Evolutionary conservation across 2,888 invertebrate species (phyloP).

Genomic region (Vesta saturnalis): DNA sequence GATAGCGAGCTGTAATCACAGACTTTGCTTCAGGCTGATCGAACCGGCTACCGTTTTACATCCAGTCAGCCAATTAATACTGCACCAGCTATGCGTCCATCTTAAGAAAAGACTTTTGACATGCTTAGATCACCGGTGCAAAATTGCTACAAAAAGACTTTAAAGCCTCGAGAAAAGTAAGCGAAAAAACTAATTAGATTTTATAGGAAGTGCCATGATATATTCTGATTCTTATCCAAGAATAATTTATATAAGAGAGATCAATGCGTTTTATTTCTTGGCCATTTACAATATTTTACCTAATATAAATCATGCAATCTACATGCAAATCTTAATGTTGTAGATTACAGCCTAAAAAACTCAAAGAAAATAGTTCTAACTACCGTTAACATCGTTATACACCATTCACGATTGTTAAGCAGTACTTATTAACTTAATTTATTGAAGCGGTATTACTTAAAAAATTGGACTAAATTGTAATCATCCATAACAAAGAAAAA

Average conservation of each 20-base stretch:
- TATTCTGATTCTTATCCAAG: background rate
- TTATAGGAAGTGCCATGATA: slow-evolving; percentile 3
- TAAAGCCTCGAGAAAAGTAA: no score
- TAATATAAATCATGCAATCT: slow-evolving; percentile 24
- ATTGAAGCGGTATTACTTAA: background rate
- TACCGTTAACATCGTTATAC: slow-evolving; percentile 13
- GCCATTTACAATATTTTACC: slow-evolving; percentile 15
- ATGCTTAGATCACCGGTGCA: slow-evolving; percentile 3
- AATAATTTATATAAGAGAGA: background rate
- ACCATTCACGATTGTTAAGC: slow-evolving; percentile 4
- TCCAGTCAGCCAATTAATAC: slow-evolving; percentile 53
- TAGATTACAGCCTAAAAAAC: slow-evolving; percentile 4
- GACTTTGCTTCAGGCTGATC: slow-evolving; percentile 51
- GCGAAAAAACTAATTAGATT: slow-evolving; percentile 16
- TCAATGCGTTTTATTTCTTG: slow-evolving; percentile 10
- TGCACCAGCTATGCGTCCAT: slow-evolving; percentile 31
- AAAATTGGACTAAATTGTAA: background rate
- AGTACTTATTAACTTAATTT: background rate
- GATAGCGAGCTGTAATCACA: slow-evolving; percentile 59
- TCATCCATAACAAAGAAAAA: background rate
- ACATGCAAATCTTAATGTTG: slow-evolving; percentile 16
- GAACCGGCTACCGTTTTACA: slow-evolving; percentile 55
- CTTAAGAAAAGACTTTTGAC: slow-evolving; percentile 35
- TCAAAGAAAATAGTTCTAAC: slow-evolving; percentile 9
- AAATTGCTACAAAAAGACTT: background rate